These are phyloP conservation scores for Acheta domesticus DNA, from an alignment of 2,888 invertebrate species.

Conservation along the genomic window DNA sequence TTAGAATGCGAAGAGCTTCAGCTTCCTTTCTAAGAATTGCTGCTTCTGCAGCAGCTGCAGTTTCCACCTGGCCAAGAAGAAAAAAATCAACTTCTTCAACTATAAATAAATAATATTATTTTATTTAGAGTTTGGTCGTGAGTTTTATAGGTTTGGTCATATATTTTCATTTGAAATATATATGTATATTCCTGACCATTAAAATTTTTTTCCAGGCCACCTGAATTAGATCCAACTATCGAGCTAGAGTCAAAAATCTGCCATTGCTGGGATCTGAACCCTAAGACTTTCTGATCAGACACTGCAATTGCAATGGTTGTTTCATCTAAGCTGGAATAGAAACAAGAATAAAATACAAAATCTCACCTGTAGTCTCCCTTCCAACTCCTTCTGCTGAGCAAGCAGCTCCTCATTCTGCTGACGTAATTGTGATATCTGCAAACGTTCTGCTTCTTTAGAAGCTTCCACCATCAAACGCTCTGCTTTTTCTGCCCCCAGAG, in stretches of 20 bases:
- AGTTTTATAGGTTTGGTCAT: too few relatives aligned
- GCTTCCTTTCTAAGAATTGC: background rate
- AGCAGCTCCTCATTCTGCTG: background rate
- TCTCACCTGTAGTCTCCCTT: background rate
- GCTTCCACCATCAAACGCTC: background rate
- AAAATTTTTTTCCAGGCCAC: too few relatives aligned
- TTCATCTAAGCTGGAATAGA: background rate
- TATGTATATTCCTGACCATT: too few relatives aligned
- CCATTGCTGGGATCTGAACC: too few relatives aligned
- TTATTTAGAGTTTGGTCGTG: too few relatives aligned
- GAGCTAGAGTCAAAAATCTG: too few relatives aligned
- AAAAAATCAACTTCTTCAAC: too few relatives aligned
- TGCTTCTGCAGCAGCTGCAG: background rate
- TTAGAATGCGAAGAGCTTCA: background rate
- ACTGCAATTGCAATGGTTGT: background rate
- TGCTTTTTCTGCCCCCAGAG: background rate
- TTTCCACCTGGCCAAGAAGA: background rate
- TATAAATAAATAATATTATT: too few relatives aligned
- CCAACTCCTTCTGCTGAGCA: background rate
- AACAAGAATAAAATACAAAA: background rate
- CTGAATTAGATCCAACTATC: too few relatives aligned
- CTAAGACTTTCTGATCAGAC: background rate
- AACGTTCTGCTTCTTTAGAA: background rate
- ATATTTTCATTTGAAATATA: too few relatives aligned
- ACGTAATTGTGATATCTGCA: background rate